Percentiles rank a stretch among this genome's conserved stretches.
Evolutionary conservation across 2,888 invertebrate species (phyloP).

Genomic region (Boloria euphrosyne): DNA sequence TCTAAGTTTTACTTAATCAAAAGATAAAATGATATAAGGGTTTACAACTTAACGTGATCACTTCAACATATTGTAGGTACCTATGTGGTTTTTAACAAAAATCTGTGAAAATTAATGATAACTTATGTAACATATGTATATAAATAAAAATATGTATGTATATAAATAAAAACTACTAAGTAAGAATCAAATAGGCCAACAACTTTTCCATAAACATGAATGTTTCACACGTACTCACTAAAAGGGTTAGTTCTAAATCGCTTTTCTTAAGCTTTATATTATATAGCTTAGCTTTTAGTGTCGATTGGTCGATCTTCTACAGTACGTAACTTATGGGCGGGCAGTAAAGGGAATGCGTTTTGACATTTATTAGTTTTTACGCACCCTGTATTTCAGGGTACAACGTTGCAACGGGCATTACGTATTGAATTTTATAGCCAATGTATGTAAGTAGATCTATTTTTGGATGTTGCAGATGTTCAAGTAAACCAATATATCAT

Average conservation of each 20-base stretch:
- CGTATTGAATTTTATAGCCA: slow-evolving; percentile 58
- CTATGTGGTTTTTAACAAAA: no score
- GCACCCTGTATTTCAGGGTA: slow-evolving; percentile 59
- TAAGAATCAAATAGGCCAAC: no score
- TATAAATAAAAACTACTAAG: neutral
- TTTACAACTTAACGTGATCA: no score
- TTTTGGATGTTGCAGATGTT: slow-evolving; percentile 61
- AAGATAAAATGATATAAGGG: no score
- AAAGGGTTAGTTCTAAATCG: no score
- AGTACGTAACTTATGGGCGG: slow-evolving; percentile 44
- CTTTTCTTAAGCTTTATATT: no score
- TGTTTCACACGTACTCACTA: no score
- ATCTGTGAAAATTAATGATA: no score
- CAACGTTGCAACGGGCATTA: slow-evolving; percentile 52
- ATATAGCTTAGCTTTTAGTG: slow-evolving; percentile 29
- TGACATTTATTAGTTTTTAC: slow-evolving; percentile 61
- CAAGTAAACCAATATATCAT: slow-evolving; percentile 40
- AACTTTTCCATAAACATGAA: no score
- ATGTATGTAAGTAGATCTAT: slow-evolving; percentile 56
- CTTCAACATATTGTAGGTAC: no score
- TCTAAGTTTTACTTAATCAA: no score
- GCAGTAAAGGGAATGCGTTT: slow-evolving; percentile 51
- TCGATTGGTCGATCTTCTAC: slow-evolving; percentile 41
- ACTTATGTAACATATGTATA: no score
- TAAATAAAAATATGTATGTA: neutral